Percentiles rank a stretch among this genome's conserved stretches.
phyloP scores from a whole-genome alignment of 2,797 vertebrate species.

The Columba guinea region DNA sequence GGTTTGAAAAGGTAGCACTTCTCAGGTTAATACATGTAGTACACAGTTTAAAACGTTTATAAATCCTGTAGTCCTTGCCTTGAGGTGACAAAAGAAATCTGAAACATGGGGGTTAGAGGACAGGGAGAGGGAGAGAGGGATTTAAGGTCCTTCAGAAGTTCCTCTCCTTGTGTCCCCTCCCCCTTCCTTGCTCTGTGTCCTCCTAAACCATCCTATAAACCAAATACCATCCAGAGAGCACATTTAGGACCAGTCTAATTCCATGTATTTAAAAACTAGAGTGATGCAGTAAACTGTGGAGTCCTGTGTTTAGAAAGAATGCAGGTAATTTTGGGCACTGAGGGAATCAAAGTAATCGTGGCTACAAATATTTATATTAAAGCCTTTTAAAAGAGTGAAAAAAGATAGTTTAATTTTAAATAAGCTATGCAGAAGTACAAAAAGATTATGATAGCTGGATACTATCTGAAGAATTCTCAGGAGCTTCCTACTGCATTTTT shows the following conservation, averaged over 20 bases:
- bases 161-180: neutral
- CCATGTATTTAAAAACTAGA: neutral
- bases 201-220: neutral
- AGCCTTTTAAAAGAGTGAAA: slow-evolving; percentile 43
- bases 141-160: neutral
- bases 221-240: neutral
- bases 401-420: slow-evolving; percentile 2
- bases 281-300: neutral
- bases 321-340: slow-evolving; percentile 11
- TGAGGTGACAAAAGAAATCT: neutral
- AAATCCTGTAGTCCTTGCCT: neutral
- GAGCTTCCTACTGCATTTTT: neutral
- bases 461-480: slow-evolving; percentile 2
- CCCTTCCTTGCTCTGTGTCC: neutral
- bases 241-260: neutral
- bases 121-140: neutral
- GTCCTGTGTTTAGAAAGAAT: neutral
- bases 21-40: neutral
- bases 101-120: neutral
- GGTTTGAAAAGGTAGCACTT: neutral
- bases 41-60: neutral
- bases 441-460: neutral
- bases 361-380: slow-evolving; percentile 52
- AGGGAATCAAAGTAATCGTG: neutral
- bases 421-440: neutral